Evolutionary conservation across 1,140 invertebrate genomes (phyloP).

Genomic region (Drosophila mojavensis): DNA sequence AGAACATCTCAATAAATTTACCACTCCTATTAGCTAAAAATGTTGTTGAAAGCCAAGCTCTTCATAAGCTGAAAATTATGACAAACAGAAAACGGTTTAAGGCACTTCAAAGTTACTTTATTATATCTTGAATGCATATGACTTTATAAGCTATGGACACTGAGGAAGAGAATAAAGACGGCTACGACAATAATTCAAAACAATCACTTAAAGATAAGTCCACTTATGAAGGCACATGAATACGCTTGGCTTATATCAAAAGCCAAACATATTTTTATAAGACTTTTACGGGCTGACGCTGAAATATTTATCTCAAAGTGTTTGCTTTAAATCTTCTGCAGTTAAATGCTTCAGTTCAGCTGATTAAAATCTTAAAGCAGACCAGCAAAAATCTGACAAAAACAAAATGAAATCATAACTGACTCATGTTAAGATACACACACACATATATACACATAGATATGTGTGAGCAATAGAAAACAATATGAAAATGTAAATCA

Average conservation of each 20-base stretch:
- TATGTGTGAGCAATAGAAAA: conserved; percentile 26
- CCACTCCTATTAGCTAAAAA: too few relatives aligned
- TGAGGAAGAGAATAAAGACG: too few relatives aligned
- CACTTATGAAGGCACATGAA: background rate
- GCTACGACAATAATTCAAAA: background rate
- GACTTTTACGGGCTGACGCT: background rate
- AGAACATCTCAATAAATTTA: too few relatives aligned
- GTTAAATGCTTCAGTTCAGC: conserved; percentile 39
- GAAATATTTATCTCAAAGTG: conserved; percentile 33
- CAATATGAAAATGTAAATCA: conserved; percentile 41
- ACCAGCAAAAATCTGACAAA: conserved; percentile 29
- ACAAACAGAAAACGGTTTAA: too few relatives aligned
- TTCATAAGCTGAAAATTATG: too few relatives aligned
- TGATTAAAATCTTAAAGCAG: conserved; percentile 46
- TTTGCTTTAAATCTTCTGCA: conserved; percentile 37
- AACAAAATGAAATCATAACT: conserved; percentile 53
- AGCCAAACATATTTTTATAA: conserved; percentile 2
- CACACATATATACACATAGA: background rate
- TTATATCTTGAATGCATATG: too few relatives aligned
- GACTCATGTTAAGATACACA: conserved; percentile 27
- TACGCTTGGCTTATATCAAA: background rate
- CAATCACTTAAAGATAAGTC: conserved; percentile 3
- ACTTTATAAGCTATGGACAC: too few relatives aligned
- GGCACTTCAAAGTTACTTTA: too few relatives aligned
- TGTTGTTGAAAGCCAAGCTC: too few relatives aligned